These are phyloP conservation scores for Ditula angustiorana DNA, from an alignment of 2,888 invertebrate genomes.

Conservation along the genomic window DNA sequence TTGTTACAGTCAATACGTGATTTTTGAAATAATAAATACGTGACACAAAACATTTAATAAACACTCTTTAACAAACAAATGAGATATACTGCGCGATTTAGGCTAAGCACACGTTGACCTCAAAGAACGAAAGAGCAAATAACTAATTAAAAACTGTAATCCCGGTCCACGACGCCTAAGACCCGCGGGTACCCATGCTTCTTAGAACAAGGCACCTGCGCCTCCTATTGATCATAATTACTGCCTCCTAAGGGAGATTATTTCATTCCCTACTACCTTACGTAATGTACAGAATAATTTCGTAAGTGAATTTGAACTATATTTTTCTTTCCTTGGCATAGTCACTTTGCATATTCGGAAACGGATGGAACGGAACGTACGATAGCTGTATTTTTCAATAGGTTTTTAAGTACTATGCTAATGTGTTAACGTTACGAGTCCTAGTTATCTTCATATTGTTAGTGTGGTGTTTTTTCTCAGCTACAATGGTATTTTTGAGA, in stretches of 20 bases:
- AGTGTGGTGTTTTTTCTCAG: background rate
- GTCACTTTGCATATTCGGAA: slow-evolving; percentile 9
- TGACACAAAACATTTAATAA: too few relatives aligned
- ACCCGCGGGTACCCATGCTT: slow-evolving; percentile 5
- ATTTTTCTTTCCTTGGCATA: slow-evolving; percentile 5
- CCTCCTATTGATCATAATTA: slow-evolving; percentile 24
- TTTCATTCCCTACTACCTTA: background rate
- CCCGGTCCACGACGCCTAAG: background rate
- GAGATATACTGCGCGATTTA: too few relatives aligned
- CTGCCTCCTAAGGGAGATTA: background rate
- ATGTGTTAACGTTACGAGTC: background rate
- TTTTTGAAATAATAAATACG: background rate
- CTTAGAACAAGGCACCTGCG: slow-evolving; percentile 21
- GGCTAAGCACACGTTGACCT: background rate
- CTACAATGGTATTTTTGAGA: too few relatives aligned
- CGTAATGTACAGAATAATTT: slow-evolving; percentile 6
- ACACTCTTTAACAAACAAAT: too few relatives aligned
- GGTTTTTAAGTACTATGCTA: background rate
- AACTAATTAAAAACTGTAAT: slow-evolving; percentile 22
- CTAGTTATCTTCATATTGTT: background rate
- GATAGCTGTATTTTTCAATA: background rate
- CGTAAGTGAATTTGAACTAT: slow-evolving; percentile 5
- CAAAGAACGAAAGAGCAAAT: background rate
- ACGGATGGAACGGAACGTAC: background rate
- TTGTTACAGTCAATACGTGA: too few relatives aligned